Evolutionary conservation across 1,140 invertebrate genomes (phyloP).

Genomic region (Sarcophaga bullata): DNA sequence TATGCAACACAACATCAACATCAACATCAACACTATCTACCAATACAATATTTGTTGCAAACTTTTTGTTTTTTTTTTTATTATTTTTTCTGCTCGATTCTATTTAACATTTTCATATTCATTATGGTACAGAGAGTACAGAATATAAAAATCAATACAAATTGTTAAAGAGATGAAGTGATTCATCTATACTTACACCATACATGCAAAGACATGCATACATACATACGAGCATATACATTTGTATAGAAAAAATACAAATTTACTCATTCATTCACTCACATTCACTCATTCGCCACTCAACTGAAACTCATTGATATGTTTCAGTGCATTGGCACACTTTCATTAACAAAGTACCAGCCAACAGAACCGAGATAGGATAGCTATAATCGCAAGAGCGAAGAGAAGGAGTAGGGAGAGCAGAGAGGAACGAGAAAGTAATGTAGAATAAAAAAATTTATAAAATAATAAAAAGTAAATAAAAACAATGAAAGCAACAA

Average conservation of each 20-base stretch:
- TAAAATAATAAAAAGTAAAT: not conserved
- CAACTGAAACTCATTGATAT: conserved; percentile 35
- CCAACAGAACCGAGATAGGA: not conserved
- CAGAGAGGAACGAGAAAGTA: too few species aligned
- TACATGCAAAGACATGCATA: too few species aligned
- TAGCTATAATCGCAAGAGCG: too few species aligned
- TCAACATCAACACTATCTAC: not conserved
- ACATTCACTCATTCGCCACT: not conserved
- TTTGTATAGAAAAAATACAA: not conserved
- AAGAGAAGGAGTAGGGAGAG: too few species aligned
- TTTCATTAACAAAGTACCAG: conserved; percentile 34
- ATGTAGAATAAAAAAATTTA: not conserved
- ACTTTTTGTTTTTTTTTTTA: not conserved
- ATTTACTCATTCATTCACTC: not conserved
- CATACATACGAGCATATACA: not conserved
- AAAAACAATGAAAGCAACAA: not conserved
- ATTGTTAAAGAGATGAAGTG: not conserved
- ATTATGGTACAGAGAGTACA: not conserved
- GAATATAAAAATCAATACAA: conserved; percentile 1
- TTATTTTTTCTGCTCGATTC: not conserved
- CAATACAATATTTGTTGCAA: not conserved
- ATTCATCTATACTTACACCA: not conserved
- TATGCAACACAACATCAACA: too few species aligned
- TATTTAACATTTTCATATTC: not conserved
- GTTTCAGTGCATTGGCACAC: conserved; percentile 35